Base-by-base conservation (phyloP, 2,797 vertebrate genomes). In the Pseudomugil gertrudae region DNA sequence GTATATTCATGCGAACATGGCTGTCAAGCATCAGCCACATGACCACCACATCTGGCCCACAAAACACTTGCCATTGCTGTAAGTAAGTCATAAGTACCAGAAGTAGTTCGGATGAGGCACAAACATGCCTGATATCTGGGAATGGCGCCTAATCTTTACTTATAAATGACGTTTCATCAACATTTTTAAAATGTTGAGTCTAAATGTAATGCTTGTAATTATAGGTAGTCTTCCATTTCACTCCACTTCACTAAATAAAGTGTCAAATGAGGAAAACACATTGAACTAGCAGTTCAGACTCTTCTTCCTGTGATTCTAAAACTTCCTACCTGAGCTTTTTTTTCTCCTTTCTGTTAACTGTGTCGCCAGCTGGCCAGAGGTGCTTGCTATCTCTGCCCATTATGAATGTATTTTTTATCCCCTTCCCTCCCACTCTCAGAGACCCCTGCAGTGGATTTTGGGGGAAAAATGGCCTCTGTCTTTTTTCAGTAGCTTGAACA, bases 401-500 rank as follows among this genome's bases (percentile, higher is more conserved):
- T 77, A 84, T 82, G 81, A 88, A 88, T 85, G 79, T 74, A 80
- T 84, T 79, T 72, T 68, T 53, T 45, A 45, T 56, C 48, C 47
- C 53, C 35, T 67, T 35, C 69, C 62, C 38, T 71, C 51, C 66
- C 59, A 72, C 76, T 74, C 74, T 80, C 32, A 1, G 53, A 86
- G 73, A 79, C 80, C 87, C 92, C 90, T 89, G 85, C 84, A 91
- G 90, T 92, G 87, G 79, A 89, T 92, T 86, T 90, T 71, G 83
- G 83, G 85, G 90, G 86, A 84, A 45, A 90, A 91, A 91, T 87
- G 75, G 90, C 86, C 87, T 83, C 72, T 88, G 87, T 90, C 86
- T 87, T 89, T 81, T 82, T 83, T 86, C 85, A 78, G 77, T 76
- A 71, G 83, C 86, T 81, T 92, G 89, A 93, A 81, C 92, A 92